phyloP scores from a whole-genome alignment of 1,140 invertebrate genomes.

The Brachionus rubens region DNA sequence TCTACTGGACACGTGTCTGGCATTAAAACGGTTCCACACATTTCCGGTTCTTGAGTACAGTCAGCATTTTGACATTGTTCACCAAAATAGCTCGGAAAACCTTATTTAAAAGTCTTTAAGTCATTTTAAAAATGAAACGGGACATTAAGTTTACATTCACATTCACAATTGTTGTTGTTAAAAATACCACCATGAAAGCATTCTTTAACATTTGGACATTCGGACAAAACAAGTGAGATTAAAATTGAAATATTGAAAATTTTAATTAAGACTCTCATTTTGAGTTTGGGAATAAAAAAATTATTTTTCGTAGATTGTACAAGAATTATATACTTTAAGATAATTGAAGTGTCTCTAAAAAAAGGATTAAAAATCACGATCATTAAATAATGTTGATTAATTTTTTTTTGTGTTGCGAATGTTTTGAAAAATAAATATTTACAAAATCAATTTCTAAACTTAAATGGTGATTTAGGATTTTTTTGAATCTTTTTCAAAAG shows the following conservation, averaged over 20 bases:
- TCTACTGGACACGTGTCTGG: not conserved
- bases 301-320: too few species aligned
- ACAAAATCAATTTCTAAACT: too few species aligned
- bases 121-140: too few species aligned
- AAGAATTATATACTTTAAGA: too few species aligned
- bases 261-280: not conserved
- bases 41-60: not conserved
- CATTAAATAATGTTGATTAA: too few species aligned
- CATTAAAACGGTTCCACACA: not conserved
- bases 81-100: constrained; percentile 8
- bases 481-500: too few species aligned
- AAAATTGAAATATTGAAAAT: not conserved
- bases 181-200: constrained; percentile 9
- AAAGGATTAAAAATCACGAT: too few species aligned
- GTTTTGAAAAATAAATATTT: too few species aligned
- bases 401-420: too few species aligned
- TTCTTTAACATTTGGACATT: not conserved
- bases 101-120: too few species aligned
- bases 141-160: constrained; percentile 37
- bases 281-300: not conserved
- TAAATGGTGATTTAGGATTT: too few species aligned
- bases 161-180: not conserved
- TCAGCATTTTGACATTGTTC: constrained; percentile 19
- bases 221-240: not conserved
- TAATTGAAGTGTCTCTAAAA: too few species aligned